Evolutionary conservation across 2,113 vertebrate species (phyloP).

Genomic region (Oostethus manadensis): DNA sequence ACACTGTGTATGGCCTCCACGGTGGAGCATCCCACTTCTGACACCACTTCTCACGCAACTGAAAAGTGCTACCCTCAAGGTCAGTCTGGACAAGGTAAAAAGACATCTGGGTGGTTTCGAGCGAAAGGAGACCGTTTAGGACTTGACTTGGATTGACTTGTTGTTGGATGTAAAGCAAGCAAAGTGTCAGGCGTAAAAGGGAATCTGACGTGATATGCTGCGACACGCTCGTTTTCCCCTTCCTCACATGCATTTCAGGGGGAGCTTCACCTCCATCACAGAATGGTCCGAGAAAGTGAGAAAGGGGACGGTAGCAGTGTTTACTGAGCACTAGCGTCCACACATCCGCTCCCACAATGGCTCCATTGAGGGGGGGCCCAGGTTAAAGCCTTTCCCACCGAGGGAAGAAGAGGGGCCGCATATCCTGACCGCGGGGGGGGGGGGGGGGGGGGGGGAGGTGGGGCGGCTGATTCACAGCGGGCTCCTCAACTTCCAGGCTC

Average conservation of each 20-base stretch:
- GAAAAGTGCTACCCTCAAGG: neutral
- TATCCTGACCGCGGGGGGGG: constrained; percentile 59
- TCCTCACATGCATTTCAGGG: constrained; percentile 8
- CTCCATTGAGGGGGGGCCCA: constrained; percentile 71
- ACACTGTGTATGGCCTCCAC: too few relatives aligned
- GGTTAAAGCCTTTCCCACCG: constrained; percentile 73
- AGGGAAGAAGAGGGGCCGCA: constrained; percentile 60
- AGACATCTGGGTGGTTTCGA: too few relatives aligned
- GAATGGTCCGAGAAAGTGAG: constrained; percentile 58
- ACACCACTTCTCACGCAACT: neutral
- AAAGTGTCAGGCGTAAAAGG: too few relatives aligned
- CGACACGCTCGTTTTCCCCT: neutral
- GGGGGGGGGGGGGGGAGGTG: constrained; percentile 40
- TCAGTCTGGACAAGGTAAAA: too few relatives aligned
- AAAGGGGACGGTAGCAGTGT: constrained; percentile 65
- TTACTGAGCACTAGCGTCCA: constrained; percentile 71
- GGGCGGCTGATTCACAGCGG: constrained; percentile 46
- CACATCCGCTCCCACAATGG: constrained; percentile 75
- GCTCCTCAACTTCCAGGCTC: constrained; percentile 38
- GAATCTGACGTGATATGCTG: too few relatives aligned
- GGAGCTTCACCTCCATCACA: constrained; percentile 28
- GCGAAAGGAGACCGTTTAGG: too few relatives aligned
- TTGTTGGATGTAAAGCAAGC: too few relatives aligned
- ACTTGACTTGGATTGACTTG: too few relatives aligned
- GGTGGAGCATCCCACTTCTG: neutral